These are phyloP conservation scores for Pagetopsis macropterus DNA, from an alignment of 2,797 vertebrate species.

Conservation along the genomic window DNA sequence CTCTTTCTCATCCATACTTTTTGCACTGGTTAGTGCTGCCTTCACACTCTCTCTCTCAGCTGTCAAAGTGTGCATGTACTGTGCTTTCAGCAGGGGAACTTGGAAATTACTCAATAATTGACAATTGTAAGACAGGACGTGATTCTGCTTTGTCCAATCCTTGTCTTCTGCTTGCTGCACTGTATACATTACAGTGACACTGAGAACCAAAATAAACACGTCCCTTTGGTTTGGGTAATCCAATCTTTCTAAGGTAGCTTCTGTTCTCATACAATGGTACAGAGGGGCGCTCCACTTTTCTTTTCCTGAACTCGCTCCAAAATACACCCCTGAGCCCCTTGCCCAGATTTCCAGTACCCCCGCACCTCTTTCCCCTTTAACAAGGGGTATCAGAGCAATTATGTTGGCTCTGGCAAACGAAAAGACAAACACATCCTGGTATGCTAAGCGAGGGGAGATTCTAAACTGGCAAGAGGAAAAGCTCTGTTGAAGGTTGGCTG, in stretches of 20 bases:
- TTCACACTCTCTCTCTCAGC: conserved; percentile 13
- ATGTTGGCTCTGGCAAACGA: conserved; percentile 70
- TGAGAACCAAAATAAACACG: conserved; percentile 76
- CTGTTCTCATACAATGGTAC: conserved; percentile 78
- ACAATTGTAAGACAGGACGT: conserved; percentile 59
- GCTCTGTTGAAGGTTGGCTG: conserved; percentile 63
- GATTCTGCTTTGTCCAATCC: conserved; percentile 42
- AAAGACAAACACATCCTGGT: conserved; percentile 72
- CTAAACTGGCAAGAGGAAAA: conserved; percentile 60
- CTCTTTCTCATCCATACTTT: conserved; percentile 35
- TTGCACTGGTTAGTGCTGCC: conserved; percentile 6
- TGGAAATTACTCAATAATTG: conserved; percentile 55
- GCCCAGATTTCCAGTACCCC: conserved; percentile 56
- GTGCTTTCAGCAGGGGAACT: conserved; percentile 41
- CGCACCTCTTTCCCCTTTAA: conserved; percentile 37
- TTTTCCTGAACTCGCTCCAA: conserved; percentile 84
- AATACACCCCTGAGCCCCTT: conserved; percentile 74
- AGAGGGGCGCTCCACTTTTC: conserved; percentile 77
- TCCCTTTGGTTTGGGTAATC: conserved; percentile 70
- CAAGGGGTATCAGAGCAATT: conserved; percentile 73
- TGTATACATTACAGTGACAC: conserved; percentile 72
- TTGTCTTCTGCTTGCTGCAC: conserved; percentile 34
- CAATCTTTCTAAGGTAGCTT: conserved; percentile 75
- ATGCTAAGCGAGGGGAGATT: conserved; percentile 64
- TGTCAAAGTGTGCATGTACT: conserved; percentile 31